phyloP scores from a whole-genome alignment of 2,113 vertebrate species.

The Solenodon paradoxus region DNA sequence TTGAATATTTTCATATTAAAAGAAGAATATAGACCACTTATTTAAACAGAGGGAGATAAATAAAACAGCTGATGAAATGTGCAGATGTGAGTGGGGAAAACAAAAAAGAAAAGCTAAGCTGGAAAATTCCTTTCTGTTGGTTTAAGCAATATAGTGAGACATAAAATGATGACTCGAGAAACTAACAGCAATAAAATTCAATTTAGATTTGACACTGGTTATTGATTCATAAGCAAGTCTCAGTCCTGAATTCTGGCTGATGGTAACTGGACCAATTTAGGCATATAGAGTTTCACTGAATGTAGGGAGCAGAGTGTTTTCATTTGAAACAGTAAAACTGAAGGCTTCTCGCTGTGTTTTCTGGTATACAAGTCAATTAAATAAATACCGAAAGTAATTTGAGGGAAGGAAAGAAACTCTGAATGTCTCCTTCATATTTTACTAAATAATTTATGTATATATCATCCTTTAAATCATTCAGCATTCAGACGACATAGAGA shows the following conservation, averaged over 20 bases:
- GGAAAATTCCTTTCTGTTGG: constrained; percentile 15
- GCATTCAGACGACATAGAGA: not conserved
- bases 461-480: not conserved
- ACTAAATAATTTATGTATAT: not conserved
- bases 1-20: not conserved
- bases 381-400: not conserved
- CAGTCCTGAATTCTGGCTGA: not conserved
- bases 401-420: not conserved
- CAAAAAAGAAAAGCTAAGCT: not conserved
- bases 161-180: constrained; percentile 26
- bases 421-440: not conserved
- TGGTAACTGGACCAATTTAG: not conserved
- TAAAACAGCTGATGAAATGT: not conserved
- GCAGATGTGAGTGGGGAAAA: not conserved
- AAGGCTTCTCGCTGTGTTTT: not conserved
- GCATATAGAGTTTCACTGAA: not conserved
- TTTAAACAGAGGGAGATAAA: not conserved
- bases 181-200: not conserved
- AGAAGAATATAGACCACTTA: not conserved
- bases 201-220: not conserved
- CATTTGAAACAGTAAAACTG: not conserved
- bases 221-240: constrained; percentile 12
- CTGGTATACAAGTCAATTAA: not conserved
- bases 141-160: constrained; percentile 17
- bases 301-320: not conserved